Evolutionary conservation across 2,888 invertebrate species (phyloP).

Genomic region (Aproaerema taeniolella): DNA sequence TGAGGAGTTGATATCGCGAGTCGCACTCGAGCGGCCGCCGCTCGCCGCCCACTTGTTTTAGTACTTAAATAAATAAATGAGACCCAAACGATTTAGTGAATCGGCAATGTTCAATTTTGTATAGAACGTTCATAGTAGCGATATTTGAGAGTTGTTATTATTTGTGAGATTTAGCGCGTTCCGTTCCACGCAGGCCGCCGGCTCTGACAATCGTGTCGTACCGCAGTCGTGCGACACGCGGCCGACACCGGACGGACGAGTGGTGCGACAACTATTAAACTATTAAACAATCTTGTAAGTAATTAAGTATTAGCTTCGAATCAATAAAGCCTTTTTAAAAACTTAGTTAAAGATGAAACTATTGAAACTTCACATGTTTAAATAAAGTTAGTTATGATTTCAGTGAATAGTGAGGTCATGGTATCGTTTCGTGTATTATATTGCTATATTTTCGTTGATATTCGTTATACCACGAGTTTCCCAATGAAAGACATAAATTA

Average conservation of each 20-base stretch:
- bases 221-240: neutral
- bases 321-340: slow-evolving; percentile 75
- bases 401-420: slow-evolving; percentile 65
- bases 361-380: slow-evolving; percentile 72
- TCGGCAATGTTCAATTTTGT: slow-evolving; percentile 76
- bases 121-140: slow-evolving; percentile 75
- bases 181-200: slow-evolving; percentile 27
- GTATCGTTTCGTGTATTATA: slow-evolving; percentile 68
- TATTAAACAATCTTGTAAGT: slow-evolving; percentile 75
- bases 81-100: slow-evolving; percentile 66
- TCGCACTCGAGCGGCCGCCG: slow-evolving; percentile 47
- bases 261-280: slow-evolving; percentile 59
- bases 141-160: slow-evolving; percentile 71
- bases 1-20: slow-evolving; percentile 48
- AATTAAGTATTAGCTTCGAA: slow-evolving; percentile 77
- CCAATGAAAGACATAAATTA: slow-evolving; percentile 76
- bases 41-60: slow-evolving; percentile 63
- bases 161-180: slow-evolving; percentile 50
- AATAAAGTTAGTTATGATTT: slow-evolving; percentile 68
- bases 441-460: slow-evolving; percentile 64
- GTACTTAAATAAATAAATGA: slow-evolving; percentile 43
- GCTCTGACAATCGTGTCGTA: neutral
- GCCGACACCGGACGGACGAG: slow-evolving; percentile 22
- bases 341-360: slow-evolving; percentile 65
- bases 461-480: slow-evolving; percentile 70